Evolutionary conservation across 2,888 invertebrate genomes (phyloP), one percentile per base, ranked within the genome.

Genomic region (Coenonympha arcania): DNA sequence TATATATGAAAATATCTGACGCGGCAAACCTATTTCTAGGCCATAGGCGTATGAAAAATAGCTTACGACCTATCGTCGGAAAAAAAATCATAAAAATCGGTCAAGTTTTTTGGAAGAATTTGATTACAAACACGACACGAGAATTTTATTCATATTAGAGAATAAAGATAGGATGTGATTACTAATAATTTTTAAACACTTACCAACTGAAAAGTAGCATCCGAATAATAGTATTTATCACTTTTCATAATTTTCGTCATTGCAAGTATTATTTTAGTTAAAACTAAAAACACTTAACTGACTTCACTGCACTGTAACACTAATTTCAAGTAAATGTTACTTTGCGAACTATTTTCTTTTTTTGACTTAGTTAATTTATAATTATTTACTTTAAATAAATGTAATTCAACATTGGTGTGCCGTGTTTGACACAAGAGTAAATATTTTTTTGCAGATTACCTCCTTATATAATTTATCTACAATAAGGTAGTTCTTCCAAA

Each of bases 171-270:
- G n/a, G n/a, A n/a, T n/a, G n/a, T n/a, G n/a, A n/a, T n/a, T n/a
- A n/a, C n/a, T n/a, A n/a, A n/a, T n/a, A n/a, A n/a, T 41, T 42
- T 15, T 9, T n/a, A n/a, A 41, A 26, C 19, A 61, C 71, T 62
- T 48, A 71, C 73, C 64, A 70, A 47, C 41, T 68, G 62, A 58
- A 61, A 66, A 31, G 28, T 48, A 26, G 62, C 61, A 37, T 72
- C 66, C 4, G 63, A 58, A 19, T 57, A 68, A 44, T 64, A 64
- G 55, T 61, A 64, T 47, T 40, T 47, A 1, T 22, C 16, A n/a
- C 9, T 40, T 3, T 33, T 11, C n/a, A 24, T 9, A 22, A 20
- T 42, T 26, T n/a, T n/a, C n/a, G 15, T 16, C 2, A 18, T 4
- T 5, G 2, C 18, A 18, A 11, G 3, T 5, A 6, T 11, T 6